phyloP scores from a whole-genome alignment of 2,113 vertebrate genomes.

The Lasiurus borealis region DNA sequence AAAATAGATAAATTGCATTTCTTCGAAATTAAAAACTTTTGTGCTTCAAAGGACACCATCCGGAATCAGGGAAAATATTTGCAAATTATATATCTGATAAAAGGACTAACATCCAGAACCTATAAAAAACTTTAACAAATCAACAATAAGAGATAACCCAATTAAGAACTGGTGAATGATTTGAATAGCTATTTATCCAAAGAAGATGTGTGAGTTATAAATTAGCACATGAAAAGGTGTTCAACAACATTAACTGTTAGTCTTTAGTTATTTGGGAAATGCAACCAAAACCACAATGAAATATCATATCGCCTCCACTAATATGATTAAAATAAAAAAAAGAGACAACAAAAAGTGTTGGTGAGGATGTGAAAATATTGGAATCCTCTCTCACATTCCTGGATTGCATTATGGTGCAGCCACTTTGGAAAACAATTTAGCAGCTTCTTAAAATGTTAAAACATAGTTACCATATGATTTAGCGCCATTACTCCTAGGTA shows the following conservation, averaged over 20 bases:
- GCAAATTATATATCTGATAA: neutral
- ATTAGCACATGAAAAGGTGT: constrained; percentile 16
- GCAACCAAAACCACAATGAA: constrained; percentile 11
- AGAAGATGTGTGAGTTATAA: neutral
- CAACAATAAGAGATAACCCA: neutral
- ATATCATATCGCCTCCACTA: neutral
- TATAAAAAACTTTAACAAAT: neutral
- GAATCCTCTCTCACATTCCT: neutral
- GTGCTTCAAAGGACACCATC: constrained; percentile 2
- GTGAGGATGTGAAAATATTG: neutral
- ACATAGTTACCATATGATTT: neutral
- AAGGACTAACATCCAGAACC: constrained; percentile 1
- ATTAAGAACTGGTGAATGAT: neutral
- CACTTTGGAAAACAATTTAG: constrained; percentile 2
- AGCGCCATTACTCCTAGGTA: neutral
- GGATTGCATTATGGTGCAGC: neutral
- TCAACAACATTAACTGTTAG: neutral
- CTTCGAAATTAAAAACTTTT: constrained; percentile 39
- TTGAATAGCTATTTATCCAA: neutral
- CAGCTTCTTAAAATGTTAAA: constrained; percentile 20
- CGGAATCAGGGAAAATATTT: constrained; percentile 39
- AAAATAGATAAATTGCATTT: neutral
- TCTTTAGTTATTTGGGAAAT: constrained; percentile 30
- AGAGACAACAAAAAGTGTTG: neutral
- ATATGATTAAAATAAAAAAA: constrained; percentile 4